Evolutionary conservation across 2,797 vertebrate genomes (phyloP).

Genomic region (Hapalemur alaotrensis): DNA sequence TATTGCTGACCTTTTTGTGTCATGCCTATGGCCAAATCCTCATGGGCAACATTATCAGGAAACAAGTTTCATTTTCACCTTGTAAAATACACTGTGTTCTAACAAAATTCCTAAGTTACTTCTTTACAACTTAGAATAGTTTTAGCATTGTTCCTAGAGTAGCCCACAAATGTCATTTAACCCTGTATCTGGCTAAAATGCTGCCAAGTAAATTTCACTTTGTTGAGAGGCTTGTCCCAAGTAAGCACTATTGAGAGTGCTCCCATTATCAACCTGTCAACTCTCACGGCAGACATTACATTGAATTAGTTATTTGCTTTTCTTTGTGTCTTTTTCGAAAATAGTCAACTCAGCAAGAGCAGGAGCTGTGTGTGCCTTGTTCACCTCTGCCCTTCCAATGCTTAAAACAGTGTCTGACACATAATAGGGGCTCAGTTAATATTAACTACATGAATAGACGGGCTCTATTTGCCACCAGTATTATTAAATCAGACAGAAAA

Average conservation of each 20-base stretch:
- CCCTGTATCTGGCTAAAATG: background rate
- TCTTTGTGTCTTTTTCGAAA: background rate
- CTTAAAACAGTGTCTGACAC: background rate
- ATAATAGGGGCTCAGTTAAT: background rate
- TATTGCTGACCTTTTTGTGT: background rate
- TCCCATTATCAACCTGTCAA: background rate
- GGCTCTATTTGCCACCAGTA: background rate
- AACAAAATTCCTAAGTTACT: background rate
- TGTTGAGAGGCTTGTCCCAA: background rate
- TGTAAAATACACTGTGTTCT: background rate
- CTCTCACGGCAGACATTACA: background rate
- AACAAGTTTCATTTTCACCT: background rate
- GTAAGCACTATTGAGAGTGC: background rate
- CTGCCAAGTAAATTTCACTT: background rate
- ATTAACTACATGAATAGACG: background rate
- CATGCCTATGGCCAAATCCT: background rate
- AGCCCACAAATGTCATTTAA: background rate
- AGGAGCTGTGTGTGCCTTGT: background rate
- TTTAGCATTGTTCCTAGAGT: background rate
- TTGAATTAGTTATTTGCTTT: background rate
- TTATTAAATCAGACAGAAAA: background rate
- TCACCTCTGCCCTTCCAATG: background rate
- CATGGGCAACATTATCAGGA: background rate
- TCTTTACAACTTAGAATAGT: background rate
- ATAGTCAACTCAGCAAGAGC: background rate